Evolutionary conservation across 1,140 invertebrate genomes (phyloP).

Genomic region (Bombus affinis): DNA sequence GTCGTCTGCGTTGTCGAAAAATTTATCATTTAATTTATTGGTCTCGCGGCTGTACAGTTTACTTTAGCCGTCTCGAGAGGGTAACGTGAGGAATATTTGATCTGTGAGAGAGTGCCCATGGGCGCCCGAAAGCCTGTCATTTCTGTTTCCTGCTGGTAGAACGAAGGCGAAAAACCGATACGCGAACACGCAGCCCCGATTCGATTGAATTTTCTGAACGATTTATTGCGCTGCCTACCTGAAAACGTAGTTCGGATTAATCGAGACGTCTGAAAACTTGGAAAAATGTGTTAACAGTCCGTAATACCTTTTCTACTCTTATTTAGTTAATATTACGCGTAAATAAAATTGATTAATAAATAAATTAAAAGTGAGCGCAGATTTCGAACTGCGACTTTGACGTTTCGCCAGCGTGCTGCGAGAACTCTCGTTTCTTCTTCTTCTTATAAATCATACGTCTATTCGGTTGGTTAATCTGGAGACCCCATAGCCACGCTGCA

Average conservation of each 20-base stretch:
- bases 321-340: too few species aligned
- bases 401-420: slow-evolving; percentile 12
- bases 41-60: slow-evolving; percentile 3
- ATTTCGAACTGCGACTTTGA: not conserved
- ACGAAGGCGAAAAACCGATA: not conserved
- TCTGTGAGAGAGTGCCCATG: not conserved
- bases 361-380: not conserved
- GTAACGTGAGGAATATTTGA: slow-evolving; percentile 22
- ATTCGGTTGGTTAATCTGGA: slow-evolving; percentile 68
- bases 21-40: slow-evolving; percentile 34
- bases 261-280: too few species aligned
- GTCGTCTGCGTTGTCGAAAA: not conserved
- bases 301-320: too few species aligned
- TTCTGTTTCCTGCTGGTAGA: not conserved
- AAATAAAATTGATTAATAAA: too few species aligned
- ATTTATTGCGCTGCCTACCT: not conserved
- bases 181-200: too few species aligned
- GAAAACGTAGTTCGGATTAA: too few species aligned
- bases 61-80: not conserved
- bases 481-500: slow-evolving; percentile 37
- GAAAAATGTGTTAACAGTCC: too few species aligned
- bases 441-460: slow-evolving; percentile 72
- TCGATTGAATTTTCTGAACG: slow-evolving; percentile 4
- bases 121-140: not conserved
- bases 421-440: slow-evolving; percentile 53